Base-by-base conservation (phyloP, 2,797 vertebrate genomes). In the Channallabes apus region DNA sequence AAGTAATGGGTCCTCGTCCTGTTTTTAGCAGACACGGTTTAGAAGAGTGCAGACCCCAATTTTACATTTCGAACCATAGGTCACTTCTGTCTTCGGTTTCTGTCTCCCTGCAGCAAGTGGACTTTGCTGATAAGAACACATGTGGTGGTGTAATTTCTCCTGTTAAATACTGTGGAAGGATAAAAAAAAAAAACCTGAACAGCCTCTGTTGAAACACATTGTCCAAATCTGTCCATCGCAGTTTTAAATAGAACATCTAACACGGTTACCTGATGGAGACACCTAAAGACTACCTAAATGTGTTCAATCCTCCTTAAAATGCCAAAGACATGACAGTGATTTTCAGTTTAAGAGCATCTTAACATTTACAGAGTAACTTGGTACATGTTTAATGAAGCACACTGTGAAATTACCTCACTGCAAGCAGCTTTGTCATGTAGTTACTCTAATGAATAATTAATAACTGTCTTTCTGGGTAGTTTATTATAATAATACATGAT, bases 21-120 rank as follows among this genome's bases (percentile, higher is more conserved):
- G 1, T 24, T 83, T 75, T 51, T n/a, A 17, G 2, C 6, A 51
- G n/a, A 38, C 56, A 14, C 18, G 17, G 14, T 9, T 18, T 41
- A 14, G 68, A 69, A 32, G 41, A 75, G 24, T 32, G 29, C 29
- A 73, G 35, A 72, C 29, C 20, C 82, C 17, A 46, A 38, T 76
- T 83, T 56, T 65, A 20, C 38, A 65, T 83, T 83, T 29, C 24
- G 27, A 65, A 83, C 22, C 38, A 83, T 29, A 12, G 15, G 32
- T 71, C 54, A 24, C 46, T 59, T 38, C 58, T 22, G 24, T 29
- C 9, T n/a, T 38, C 22, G 56, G 15, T 77, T 68, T 72, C 62
- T 69, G 35, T 80, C 68, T 80, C 58, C 58, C 18, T 41, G 69
- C 14, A 32, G 76, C 75, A 71, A 85, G 77, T 85, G 84, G 38